phyloP scores from a whole-genome alignment of 1,140 invertebrate genomes.

The Rhopalosiphum padi region DNA sequence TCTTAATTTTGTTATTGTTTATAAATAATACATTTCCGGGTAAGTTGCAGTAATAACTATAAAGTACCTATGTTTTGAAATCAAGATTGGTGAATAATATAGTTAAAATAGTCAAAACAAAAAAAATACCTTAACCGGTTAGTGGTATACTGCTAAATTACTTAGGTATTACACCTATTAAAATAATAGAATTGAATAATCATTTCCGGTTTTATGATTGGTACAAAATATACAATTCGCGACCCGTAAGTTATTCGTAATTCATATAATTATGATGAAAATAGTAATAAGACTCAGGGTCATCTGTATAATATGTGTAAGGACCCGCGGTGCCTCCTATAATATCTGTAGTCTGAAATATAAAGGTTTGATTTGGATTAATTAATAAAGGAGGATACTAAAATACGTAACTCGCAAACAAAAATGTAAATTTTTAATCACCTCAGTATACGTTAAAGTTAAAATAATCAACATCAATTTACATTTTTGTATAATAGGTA shows the following conservation, averaged over 20 bases:
- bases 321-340: not conserved
- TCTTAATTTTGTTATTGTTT: slow-evolving; percentile 7
- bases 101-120: not conserved
- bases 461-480: not conserved
- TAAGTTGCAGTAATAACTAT: not conserved
- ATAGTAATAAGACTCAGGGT: not conserved
- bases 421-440: not conserved
- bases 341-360: not conserved
- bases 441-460: not conserved
- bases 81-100: not conserved
- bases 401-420: not conserved
- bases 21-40: slow-evolving; percentile 15
- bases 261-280: not conserved
- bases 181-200: not conserved
- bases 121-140: not conserved
- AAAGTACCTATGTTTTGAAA: not conserved
- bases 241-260: not conserved
- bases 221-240: not conserved
- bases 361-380: not conserved
- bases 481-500: not conserved
- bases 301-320: not conserved
- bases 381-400: not conserved
- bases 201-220: not conserved
- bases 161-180: not conserved
- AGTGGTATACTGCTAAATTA: not conserved